These are phyloP conservation scores for Tipula helvola DNA, from an alignment of 2,888 invertebrate species.

Conservation along the genomic window DNA sequence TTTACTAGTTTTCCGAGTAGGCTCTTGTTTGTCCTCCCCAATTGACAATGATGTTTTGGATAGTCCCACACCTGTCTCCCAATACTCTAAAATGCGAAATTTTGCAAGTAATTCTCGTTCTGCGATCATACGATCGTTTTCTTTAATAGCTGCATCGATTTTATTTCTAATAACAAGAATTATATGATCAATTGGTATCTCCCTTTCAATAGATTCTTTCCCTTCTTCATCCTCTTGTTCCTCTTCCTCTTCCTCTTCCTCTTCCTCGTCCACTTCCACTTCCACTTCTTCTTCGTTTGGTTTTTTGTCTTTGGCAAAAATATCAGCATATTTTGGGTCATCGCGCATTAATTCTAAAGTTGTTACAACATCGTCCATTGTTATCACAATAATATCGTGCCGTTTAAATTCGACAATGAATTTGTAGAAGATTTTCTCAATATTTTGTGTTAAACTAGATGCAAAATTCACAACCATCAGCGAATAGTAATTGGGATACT, in stretches of 20 bases:
- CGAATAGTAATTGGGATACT: background rate
- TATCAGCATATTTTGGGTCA: background rate
- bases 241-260: background rate
- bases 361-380: background rate
- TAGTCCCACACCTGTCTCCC: background rate
- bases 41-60: background rate
- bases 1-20: background rate
- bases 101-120: background rate
- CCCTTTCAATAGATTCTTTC: no score
- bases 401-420: background rate
- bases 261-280: background rate
- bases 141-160: background rate
- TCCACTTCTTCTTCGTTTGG: background rate
- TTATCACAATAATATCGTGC: background rate
- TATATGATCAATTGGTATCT: background rate
- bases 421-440: background rate
- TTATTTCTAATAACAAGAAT: background rate
- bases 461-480: background rate
- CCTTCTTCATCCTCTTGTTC: background rate
- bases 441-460: background rate
- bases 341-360: background rate
- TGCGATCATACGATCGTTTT: background rate
- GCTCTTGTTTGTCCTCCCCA: background rate
- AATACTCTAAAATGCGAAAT: background rate
- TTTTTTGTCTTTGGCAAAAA: background rate